phyloP scores from a whole-genome alignment of 2,888 invertebrate species.

The Lissocephala sabroskyi region DNA sequence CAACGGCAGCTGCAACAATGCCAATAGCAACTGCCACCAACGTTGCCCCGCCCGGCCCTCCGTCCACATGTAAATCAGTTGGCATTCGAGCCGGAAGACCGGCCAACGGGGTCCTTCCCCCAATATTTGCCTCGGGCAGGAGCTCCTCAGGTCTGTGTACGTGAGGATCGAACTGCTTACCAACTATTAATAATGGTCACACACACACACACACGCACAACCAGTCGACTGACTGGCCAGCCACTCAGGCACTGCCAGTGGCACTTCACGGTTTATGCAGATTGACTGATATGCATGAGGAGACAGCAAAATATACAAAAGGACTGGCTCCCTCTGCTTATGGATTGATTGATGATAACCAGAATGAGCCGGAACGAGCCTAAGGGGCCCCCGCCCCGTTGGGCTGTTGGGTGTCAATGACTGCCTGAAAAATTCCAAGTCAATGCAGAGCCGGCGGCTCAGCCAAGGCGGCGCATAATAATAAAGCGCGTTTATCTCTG shows the following conservation, averaged over 20 bases:
- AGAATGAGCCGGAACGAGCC: not conserved
- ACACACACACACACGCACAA: too few species aligned
- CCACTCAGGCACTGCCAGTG: not conserved
- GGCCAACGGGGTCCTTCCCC: too few species aligned
- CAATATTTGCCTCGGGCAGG: too few species aligned
- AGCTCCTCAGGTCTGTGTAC: too few species aligned
- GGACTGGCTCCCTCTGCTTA: conserved; percentile 27
- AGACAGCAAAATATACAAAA: too few species aligned
- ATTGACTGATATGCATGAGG: too few species aligned
- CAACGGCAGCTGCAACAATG: not conserved
- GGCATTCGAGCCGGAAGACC: not conserved
- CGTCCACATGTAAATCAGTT: conserved; percentile 30
- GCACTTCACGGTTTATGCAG: too few species aligned
- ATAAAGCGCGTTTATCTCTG: conserved; percentile 58
- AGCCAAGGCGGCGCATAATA: conserved; percentile 50
- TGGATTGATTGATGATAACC: conserved; percentile 53
- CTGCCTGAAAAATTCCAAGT: conserved; percentile 21
- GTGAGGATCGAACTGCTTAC: too few species aligned
- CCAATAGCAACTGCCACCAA: not conserved
- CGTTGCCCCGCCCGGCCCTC: not conserved
- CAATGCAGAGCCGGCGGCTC: conserved; percentile 1
- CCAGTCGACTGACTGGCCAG: too few species aligned
- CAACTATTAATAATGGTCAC: too few species aligned
- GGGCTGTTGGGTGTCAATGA: conserved; percentile 3
- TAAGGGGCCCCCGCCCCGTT: too few species aligned